Conservation (phyloP, 2,113 vertebrate genomes). For the Lota lota region DNA sequence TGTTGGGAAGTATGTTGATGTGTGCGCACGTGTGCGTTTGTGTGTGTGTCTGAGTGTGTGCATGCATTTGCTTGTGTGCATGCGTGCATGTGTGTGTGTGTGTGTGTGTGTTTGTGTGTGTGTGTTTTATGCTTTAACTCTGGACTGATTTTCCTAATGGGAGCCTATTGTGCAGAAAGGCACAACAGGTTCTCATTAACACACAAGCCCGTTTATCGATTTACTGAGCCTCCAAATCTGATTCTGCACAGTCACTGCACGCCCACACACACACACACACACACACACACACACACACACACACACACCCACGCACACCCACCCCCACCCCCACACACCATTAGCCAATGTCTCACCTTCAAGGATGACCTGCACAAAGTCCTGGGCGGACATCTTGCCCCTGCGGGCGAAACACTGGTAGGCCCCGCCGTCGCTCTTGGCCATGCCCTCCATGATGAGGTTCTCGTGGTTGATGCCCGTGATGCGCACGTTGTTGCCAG, state of each 20-base stretch:
- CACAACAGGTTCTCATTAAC: conserved; percentile 42
- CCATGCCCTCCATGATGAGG: conserved; percentile 96
- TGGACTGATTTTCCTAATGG: conserved; percentile 30
- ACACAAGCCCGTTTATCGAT: conserved; percentile 47
- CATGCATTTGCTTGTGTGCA: conserved; percentile 15
- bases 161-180: conserved; percentile 22
- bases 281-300: conserved; percentile 7
- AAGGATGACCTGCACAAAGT: conserved; percentile 93
- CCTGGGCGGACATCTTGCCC: conserved; percentile 94
- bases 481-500: conserved; percentile 89
- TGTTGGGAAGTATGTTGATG: not conserved
- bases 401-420: conserved; percentile 97
- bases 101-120: not conserved
- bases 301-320: conserved; percentile 2
- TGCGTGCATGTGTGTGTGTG: not conserved
- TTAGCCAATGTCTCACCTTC: conserved; percentile 81
- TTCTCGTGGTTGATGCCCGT: conserved; percentile 87
- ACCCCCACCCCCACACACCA: not conserved
- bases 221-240: conserved; percentile 12
- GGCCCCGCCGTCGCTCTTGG: conserved; percentile 93
- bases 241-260: conserved; percentile 30
- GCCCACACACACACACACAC: not conserved
- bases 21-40: conserved; percentile 4
- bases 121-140: conserved; percentile 13
- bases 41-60: conserved; percentile 10